These are phyloP conservation scores for Zelleria hepariella DNA, from an alignment of 2,888 invertebrate genomes.

Conservation along the genomic window DNA sequence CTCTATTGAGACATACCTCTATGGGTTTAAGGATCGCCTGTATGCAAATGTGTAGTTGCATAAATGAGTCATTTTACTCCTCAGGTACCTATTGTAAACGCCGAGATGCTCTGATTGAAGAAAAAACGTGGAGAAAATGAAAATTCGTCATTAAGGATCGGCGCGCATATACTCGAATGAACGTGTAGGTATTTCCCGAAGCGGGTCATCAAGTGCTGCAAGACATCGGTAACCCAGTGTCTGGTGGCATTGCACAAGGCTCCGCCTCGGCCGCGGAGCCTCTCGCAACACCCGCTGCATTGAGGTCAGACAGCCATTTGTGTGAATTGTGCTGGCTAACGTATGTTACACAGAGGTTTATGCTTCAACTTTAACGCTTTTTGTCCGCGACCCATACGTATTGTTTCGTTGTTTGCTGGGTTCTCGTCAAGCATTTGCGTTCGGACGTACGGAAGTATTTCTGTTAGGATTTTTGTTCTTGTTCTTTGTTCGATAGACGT, in stretches of 20 bases:
- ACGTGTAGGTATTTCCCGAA: not conserved
- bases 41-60: too few relatives aligned
- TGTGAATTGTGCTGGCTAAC: slow-evolving; percentile 69
- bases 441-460: not conserved
- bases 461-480: not conserved
- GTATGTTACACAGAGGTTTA: slow-evolving; percentile 21
- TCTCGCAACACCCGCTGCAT: slow-evolving; percentile 54
- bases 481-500: not conserved
- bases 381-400: slow-evolving; percentile 1
- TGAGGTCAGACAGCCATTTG: slow-evolving; percentile 67
- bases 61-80: too few relatives aligned
- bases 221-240: slow-evolving; percentile 15
- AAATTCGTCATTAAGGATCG: not conserved
- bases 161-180: not conserved
- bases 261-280: slow-evolving; percentile 47
- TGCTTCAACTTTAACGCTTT: not conserved
- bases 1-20: too few relatives aligned
- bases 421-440: not conserved
- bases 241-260: slow-evolving; percentile 63
- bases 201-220: not conserved
- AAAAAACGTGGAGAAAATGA: not conserved
- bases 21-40: too few relatives aligned
- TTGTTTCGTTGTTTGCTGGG: slow-evolving; percentile 2
- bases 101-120: too few relatives aligned
- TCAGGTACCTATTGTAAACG: too few relatives aligned